A percentile compares a stretch with the other conserved stretches of the same genome.
phyloP scores from a whole-genome alignment of 2,113 vertebrate species.

The Nasalis larvatus region DNA sequence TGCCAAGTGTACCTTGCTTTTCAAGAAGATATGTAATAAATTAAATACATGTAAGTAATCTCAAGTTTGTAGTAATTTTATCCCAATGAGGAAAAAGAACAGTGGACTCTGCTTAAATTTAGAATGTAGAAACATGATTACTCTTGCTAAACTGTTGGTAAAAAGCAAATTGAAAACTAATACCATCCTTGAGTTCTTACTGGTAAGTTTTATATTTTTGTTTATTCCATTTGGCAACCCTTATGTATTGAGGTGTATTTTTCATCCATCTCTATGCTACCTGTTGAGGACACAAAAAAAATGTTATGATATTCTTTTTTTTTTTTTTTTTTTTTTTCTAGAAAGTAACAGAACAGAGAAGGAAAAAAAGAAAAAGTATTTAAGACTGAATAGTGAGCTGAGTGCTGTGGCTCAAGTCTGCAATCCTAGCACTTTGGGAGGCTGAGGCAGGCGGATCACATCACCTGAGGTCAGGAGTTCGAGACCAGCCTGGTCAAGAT shows the following conservation, averaged over 20 bases:
- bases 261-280: neutral
- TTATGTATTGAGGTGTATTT: neutral
- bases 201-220: neutral
- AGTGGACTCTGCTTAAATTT: neutral
- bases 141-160: neutral
- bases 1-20: neutral
- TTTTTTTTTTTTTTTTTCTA: neutral
- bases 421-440: too few relatives aligned
- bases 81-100: neutral
- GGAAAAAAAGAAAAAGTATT: neutral
- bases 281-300: neutral
- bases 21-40: neutral
- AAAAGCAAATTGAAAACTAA: neutral
- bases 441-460: too few relatives aligned
- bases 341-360: neutral
- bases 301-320: neutral
- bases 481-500: too few relatives aligned
- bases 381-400: neutral
- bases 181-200: neutral
- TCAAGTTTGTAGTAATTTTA: slow-evolving; percentile 20
- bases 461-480: too few relatives aligned
- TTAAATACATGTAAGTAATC: neutral
- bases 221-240: neutral
- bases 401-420: too few relatives aligned
- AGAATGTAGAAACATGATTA: neutral